Percentiles rank a stretch among this genome's conserved stretches.
phyloP scores from a whole-genome alignment of 2,113 vertebrate genomes.

The Todiramphus chloris region DNA sequence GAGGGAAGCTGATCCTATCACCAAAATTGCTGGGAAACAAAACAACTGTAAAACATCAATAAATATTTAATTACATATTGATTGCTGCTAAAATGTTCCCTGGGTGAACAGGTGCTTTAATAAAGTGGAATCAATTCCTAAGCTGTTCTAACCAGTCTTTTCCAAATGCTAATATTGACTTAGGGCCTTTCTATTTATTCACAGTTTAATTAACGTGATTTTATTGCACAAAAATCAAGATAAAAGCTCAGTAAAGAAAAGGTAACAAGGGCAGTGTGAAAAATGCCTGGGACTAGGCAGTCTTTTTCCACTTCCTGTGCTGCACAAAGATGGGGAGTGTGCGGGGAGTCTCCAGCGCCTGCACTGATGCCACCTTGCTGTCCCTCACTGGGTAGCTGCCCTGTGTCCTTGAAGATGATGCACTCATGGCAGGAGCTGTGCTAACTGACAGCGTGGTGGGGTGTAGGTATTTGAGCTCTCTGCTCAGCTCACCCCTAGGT shows the following conservation, averaged over 20 bases:
- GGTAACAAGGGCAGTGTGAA: not conserved
- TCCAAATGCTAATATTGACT: slow-evolving; percentile 46
- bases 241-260: not conserved
- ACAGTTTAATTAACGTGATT: slow-evolving; percentile 52
- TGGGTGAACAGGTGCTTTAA: slow-evolving; percentile 48
- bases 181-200: slow-evolving; percentile 22
- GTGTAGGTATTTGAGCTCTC: not conserved
- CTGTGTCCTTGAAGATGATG: fast-evolving
- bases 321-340: not conserved
- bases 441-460: fast-evolving
- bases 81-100: slow-evolving; percentile 61
- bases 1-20: not conserved
- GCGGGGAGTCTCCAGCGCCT: not conserved
- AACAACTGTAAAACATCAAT: slow-evolving; percentile 55
- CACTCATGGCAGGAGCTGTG: not conserved
- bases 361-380: not conserved
- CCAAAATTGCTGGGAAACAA: slow-evolving; percentile 48
- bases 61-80: slow-evolving; percentile 62
- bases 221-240: slow-evolving; percentile 39
- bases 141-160: slow-evolving; percentile 38
- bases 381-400: not conserved
- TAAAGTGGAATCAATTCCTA: slow-evolving; percentile 63
- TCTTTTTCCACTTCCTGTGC: not conserved
- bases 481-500: not conserved
- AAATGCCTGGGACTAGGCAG: not conserved